Percentiles rank a stretch among this genome's conserved stretches.
Conservation (phyloP, 2,888 invertebrate species). For the Alsophila aescularia region DNA sequence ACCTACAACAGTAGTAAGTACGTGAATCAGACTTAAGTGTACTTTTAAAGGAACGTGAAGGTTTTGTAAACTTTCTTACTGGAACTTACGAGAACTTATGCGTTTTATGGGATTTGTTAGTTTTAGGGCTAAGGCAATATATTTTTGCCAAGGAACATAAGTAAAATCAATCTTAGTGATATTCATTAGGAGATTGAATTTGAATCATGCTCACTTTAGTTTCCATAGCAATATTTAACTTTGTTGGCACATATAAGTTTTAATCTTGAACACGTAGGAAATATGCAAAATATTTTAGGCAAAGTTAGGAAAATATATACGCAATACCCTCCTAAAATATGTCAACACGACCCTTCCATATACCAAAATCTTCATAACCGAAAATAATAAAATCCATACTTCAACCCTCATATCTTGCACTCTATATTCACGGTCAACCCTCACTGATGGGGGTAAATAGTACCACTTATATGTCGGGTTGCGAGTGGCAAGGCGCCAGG, state of each 20-base stretch:
- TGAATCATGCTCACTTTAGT: no score
- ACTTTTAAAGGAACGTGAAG: slow-evolving; percentile 20
- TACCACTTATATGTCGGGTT: slow-evolving; percentile 15
- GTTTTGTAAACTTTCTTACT: slow-evolving; percentile 16
- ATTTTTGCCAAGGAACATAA: neutral
- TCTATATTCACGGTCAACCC: slow-evolving; percentile 29
- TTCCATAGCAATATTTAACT: no score
- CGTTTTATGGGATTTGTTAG: neutral
- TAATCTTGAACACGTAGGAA: no score
- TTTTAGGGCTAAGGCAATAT: neutral
- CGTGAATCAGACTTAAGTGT: slow-evolving; percentile 8
- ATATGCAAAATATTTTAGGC: no score
- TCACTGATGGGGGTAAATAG: slow-evolving; percentile 26
- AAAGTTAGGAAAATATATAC: neutral
- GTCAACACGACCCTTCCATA: slow-evolving; percentile 1
- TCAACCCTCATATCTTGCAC: slow-evolving; percentile 25
- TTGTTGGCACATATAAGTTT: no score
- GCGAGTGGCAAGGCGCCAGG: slow-evolving; percentile 63
- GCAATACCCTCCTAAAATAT: neutral
- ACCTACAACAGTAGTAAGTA: neutral
- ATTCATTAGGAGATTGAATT: neutral
- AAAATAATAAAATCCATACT: slow-evolving; percentile 12
- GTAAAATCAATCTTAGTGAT: neutral
- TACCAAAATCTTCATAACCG: slow-evolving; percentile 11
- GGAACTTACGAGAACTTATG: slow-evolving; percentile 14